Conservation (phyloP, 1,140 invertebrate species). For the Penaeus vannamei region DNA sequence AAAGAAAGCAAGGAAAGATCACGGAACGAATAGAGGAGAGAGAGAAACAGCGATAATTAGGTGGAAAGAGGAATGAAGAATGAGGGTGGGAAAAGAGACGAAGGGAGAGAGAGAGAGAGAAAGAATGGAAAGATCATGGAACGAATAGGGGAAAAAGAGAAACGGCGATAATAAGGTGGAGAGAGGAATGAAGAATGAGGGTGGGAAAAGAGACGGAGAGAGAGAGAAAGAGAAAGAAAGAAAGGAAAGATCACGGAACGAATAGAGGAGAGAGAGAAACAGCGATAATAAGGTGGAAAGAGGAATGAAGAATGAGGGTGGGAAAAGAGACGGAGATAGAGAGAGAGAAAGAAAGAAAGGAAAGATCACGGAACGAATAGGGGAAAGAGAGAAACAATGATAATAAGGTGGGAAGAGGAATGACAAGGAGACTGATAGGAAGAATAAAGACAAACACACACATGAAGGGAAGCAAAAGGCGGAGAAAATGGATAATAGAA, state of each 20-base stretch:
- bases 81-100: not conserved
- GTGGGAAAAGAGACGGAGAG: too few species aligned
- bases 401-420: not conserved
- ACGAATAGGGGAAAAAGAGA: not conserved
- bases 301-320: not conserved
- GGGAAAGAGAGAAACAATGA: not conserved
- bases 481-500: too few species aligned
- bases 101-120: not conserved
- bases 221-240: not conserved
- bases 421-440: not conserved
- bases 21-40: too few species aligned
- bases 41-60: not conserved
- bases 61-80: constrained; percentile 8
- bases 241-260: not conserved
- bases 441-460: too few species aligned
- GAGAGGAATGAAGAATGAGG: not conserved
- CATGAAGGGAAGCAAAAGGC: too few species aligned
- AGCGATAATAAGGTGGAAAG: not conserved
- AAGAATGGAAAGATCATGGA: not conserved
- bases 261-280: not conserved
- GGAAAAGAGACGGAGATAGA: too few species aligned
- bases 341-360: not conserved
- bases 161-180: not conserved
- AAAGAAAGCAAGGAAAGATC: not conserved
- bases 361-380: not conserved